phyloP scores from a whole-genome alignment of 2,797 vertebrate genomes.

The Adrianichthys oophorus region DNA sequence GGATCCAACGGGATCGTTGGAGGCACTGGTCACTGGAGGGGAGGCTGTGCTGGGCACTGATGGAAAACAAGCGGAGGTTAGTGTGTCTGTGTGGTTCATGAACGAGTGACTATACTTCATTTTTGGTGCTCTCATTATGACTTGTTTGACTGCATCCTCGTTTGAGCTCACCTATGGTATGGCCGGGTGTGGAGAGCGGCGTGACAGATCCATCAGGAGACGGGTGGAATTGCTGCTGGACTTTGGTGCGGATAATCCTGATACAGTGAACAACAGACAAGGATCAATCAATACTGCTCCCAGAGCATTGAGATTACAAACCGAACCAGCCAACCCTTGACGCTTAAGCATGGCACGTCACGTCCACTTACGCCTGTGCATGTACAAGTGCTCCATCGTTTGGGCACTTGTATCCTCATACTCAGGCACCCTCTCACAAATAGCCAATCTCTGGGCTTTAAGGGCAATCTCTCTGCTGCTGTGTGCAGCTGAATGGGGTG shows the following conservation, averaged over 20 bases:
- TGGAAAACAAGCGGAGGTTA: constrained; percentile 46
- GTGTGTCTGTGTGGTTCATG: constrained; percentile 4
- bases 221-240: constrained; percentile 98
- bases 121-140: background rate
- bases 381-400: constrained; percentile 63
- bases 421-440: constrained; percentile 67
- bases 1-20: constrained; percentile 98
- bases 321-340: constrained; percentile 31
- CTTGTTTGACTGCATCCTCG: constrained; percentile 26
- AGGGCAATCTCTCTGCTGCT: constrained; percentile 68
- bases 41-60: constrained; percentile 96
- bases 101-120: background rate
- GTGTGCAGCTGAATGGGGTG: constrained; percentile 68
- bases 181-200: constrained; percentile 90
- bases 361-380: constrained; percentile 60
- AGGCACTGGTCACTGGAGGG: constrained; percentile 97
- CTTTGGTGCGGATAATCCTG: constrained; percentile 99
- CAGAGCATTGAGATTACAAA: constrained; percentile 64
- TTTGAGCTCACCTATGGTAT: constrained; percentile 91
- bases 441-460: constrained; percentile 79
- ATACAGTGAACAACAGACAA: constrained; percentile 67
- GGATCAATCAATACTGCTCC: constrained; percentile 67
- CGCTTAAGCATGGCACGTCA: constrained; percentile 52
- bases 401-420: constrained; percentile 54
- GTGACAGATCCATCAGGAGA: constrained; percentile 91